Evolutionary conservation across 2,888 invertebrate genomes (phyloP), one percentile per base, ranked within the genome.

Genomic region (Choreutis nemorana): DNA sequence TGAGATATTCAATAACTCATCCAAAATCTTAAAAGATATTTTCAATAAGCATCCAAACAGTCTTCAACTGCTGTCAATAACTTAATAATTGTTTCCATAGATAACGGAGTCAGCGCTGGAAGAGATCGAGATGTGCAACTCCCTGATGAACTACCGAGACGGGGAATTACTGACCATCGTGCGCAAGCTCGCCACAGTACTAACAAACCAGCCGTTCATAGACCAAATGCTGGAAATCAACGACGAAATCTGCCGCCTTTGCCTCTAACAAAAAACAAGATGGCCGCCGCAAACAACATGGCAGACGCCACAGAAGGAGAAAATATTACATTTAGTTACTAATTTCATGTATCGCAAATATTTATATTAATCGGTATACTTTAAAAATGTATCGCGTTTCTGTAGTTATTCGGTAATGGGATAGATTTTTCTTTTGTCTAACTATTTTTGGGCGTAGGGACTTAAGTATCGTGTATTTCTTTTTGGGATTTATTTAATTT

Each of bases 211-310:
- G 43, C 71, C 82, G 34, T 94, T 91, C 60, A 81, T 91, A 46
- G 82, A 82, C 28, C 90, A 92, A 65, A 78, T 91, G 51, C 73
- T 91, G 41, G 84, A 86, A 44, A 90, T 94, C 53, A 93, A 94
- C 70, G 83, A 87, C 39, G 86, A 87, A 54, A 91, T 94, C 57
- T 87, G 87, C 62, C 83, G 83, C 48, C 82, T 91, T 70, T 87
- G 90, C 39, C 85, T 88, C 60, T 77, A 58, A 68, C 57, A 54
- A 39, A 28, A 33, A 24, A 35, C 44, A 46, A 50, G 33, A 56
- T 51, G 56, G 55, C n/a, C 38, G 34, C 22, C 31, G 21, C 13
- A 16, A 8, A 29, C 36, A 29, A 33, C 34, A 42, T 35, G 42
- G 42, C 40, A 36, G 37, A n/a, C 37, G 25, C 22, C n/a, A 13